These are phyloP conservation scores for Propithecus deckenii DNA, from an alignment of 2,797 vertebrate species.

Conservation along the genomic window DNA sequence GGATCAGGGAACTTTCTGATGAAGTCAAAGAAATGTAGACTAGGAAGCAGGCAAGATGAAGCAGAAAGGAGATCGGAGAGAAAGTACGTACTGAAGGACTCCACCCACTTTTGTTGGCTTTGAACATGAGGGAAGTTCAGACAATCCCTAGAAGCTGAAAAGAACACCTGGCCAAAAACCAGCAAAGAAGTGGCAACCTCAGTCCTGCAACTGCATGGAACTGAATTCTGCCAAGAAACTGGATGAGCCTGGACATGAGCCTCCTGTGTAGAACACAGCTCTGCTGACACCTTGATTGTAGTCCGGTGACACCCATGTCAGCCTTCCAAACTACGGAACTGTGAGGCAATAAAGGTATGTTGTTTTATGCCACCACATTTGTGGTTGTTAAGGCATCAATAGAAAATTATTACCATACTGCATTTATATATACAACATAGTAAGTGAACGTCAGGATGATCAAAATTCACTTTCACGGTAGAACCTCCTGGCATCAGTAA, in stretches of 20 bases:
- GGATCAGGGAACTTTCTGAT: background rate
- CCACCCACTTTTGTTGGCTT: background rate
- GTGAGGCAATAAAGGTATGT: background rate
- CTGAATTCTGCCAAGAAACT: background rate
- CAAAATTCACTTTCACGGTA: constrained; percentile 1
- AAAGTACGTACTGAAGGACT: background rate
- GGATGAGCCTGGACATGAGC: background rate
- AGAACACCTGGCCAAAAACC: background rate
- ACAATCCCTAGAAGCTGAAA: background rate
- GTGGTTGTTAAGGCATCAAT: background rate
- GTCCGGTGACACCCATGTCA: background rate
- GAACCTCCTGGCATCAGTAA: background rate
- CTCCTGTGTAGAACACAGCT: background rate
- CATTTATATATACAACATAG: background rate
- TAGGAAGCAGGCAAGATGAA: background rate
- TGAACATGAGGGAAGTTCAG: background rate
- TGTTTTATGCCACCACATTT: background rate
- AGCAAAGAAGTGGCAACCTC: background rate
- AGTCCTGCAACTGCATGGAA: background rate
- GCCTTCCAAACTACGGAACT: background rate
- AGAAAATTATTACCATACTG: background rate
- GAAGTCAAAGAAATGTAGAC: background rate
- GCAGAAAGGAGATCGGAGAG: background rate
- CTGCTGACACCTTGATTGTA: background rate
- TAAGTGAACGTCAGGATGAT: background rate